Conservation (phyloP, 2,888 invertebrate species). For the Rhogogaster chlorosoma region DNA sequence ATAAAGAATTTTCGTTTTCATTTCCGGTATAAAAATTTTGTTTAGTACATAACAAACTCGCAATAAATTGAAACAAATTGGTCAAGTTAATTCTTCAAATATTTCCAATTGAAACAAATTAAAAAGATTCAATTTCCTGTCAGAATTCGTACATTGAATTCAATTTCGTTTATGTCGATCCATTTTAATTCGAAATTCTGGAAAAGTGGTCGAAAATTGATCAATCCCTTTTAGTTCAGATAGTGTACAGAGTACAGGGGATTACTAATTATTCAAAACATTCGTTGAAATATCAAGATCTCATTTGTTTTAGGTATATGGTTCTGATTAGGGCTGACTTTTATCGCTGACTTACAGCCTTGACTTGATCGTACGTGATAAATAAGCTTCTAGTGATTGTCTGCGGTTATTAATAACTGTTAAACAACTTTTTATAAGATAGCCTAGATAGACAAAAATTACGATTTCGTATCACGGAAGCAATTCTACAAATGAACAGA, state of each 20-base stretch:
- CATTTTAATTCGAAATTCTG: neutral
- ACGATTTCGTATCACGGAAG: neutral
- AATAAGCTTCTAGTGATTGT: neutral
- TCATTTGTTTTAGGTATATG: neutral
- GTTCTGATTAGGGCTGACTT: neutral
- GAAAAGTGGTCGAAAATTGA: neutral
- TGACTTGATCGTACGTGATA: neutral
- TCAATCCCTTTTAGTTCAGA: neutral
- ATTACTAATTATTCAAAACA: neutral
- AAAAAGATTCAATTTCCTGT: neutral
- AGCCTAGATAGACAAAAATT: neutral
- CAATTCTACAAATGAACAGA: slow-evolving; percentile 13
- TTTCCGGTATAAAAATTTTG: neutral
- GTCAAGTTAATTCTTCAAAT: neutral
- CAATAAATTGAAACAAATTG: neutral
- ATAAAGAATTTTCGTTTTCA: neutral
- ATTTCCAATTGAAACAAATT: neutral
- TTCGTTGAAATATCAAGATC: neutral
- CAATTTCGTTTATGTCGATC: neutral
- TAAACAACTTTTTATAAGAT: neutral
- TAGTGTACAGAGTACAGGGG: neutral
- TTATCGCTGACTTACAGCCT: neutral
- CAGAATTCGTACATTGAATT: neutral
- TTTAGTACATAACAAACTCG: neutral
- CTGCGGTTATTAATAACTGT: neutral